Percentiles rank a stretch among this genome's conserved stretches.
phyloP scores from a whole-genome alignment of 1,140 invertebrate species.

The Drosophila asahinai region DNA sequence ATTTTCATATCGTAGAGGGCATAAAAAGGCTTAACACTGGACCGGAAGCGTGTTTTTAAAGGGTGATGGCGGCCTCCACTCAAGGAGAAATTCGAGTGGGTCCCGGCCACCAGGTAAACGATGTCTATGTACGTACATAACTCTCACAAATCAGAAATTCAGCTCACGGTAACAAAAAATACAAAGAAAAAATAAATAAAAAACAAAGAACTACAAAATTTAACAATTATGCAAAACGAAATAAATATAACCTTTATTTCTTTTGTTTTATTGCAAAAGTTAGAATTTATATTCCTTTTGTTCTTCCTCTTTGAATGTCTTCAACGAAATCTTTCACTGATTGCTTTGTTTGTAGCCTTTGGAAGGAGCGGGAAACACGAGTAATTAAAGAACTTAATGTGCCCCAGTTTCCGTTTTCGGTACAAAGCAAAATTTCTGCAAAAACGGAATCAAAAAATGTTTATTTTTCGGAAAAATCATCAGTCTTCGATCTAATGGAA shows the following conservation, averaged over 20 bases:
- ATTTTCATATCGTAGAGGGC: constrained; percentile 83
- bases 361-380: constrained; percentile 17
- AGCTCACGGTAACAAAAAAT: constrained; percentile 86
- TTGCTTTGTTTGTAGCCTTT: constrained; percentile 35
- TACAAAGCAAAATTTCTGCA: constrained; percentile 3
- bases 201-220: constrained; percentile 64
- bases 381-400: constrained; percentile 1
- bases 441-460: not conserved
- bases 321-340: constrained; percentile 28
- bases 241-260: constrained; percentile 23
- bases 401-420: constrained; percentile 21
- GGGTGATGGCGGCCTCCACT: constrained; percentile 88
- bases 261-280: constrained; percentile 36
- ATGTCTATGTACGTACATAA: constrained; percentile 88
- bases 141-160: constrained; percentile 85
- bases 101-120: constrained; percentile 95
- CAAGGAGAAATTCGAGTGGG: constrained; percentile 98
- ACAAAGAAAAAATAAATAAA: constrained; percentile 43
- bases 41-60: constrained; percentile 85
- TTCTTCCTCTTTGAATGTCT: constrained; percentile 32
- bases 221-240: constrained; percentile 55
- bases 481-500: constrained; percentile 5
- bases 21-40: constrained; percentile 85
- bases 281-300: constrained; percentile 39
- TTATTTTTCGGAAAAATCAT: not conserved